Base-by-base conservation (phyloP, 2,888 invertebrate genomes). In the Chloroclystis v-ata region DNA sequence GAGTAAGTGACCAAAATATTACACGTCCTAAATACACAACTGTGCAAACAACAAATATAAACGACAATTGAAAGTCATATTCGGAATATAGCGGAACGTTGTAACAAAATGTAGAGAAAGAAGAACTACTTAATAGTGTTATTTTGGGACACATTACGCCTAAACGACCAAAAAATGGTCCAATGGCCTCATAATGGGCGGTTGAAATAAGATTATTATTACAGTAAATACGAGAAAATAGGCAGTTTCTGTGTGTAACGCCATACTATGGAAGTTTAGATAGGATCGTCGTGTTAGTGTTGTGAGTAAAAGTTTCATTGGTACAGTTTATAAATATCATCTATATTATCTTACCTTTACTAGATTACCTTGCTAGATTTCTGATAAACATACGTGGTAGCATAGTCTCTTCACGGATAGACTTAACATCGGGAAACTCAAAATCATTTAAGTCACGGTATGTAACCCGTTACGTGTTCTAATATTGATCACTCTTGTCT, bases 1-100 rank as follows among this genome's bases (percentile, higher is more conserved):
- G n/a, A n/a, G n/a, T n/a, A n/a, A n/a, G n/a, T n/a, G n/a, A n/a
- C n/a, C n/a, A n/a, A n/a, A n/a, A n/a, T n/a, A n/a, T n/a, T n/a
- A n/a, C n/a, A 32, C 5, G 8, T 2, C 10, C 14, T 25, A 20
- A 10, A n/a, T 24, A 29, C 43, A 28, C 4, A n/a, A 10, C 43
- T 43, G 37, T 28, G 28, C 40, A 40, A 28, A 40, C 28, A 24
- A 35, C 32, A n/a, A 26, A 37, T 46, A 29, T 37, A 37, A 46
- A 41, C 16, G 46, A 24, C 24, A 28, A 26, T 25, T 37, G 37
- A 25, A 41, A 35, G 24, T 26, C 41, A 26, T 30, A 6, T 26
- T n/a, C n/a, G n/a, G 28, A 40, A 29, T 29, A 32, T 40, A 46
- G 35, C 41, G 32, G n/a, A n/a, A 33, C 9, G 20, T 29, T 14